Conservation (phyloP, 2,888 invertebrate genomes). For the Lycocerus yunnanus region DNA sequence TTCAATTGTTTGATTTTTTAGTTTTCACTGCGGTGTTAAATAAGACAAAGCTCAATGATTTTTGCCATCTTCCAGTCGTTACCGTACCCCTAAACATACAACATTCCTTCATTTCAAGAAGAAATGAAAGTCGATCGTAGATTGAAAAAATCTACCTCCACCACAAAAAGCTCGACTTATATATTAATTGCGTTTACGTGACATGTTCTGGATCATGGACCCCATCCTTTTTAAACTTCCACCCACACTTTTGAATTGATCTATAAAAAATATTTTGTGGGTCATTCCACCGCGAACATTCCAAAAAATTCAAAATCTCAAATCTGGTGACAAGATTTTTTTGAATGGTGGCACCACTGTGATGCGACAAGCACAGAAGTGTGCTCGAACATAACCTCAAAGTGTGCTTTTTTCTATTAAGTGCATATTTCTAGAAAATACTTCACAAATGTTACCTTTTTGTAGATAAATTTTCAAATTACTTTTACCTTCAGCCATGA, state of each 20-base stretch:
- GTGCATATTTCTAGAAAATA: neutral
- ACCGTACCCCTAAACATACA: no score
- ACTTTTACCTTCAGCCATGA: neutral
- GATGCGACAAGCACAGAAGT: neutral
- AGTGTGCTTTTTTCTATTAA: neutral
- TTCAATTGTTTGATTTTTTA: no score
- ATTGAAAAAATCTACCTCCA: no score
- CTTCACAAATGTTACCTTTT: neutral
- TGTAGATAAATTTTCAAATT: neutral
- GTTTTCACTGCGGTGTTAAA: no score
- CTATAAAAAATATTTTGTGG: neutral
- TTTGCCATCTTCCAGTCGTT: no score
- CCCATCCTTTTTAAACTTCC: neutral
- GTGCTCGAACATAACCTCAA: neutral
- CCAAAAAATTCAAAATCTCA: neutral
- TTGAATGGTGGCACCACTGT: neutral
- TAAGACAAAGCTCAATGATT: no score
- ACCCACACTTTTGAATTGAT: neutral
- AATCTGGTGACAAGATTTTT: neutral
- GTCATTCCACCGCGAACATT: neutral
- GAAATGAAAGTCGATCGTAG: no score
- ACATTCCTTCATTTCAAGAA: no score
- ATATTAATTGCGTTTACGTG: neutral
- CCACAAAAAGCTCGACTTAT: no score
- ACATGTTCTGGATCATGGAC: neutral